Evolutionary conservation across 2,797 vertebrate genomes (phyloP), one percentile per base, ranked within the genome.

Genomic region (Acanthiza pusilla): DNA sequence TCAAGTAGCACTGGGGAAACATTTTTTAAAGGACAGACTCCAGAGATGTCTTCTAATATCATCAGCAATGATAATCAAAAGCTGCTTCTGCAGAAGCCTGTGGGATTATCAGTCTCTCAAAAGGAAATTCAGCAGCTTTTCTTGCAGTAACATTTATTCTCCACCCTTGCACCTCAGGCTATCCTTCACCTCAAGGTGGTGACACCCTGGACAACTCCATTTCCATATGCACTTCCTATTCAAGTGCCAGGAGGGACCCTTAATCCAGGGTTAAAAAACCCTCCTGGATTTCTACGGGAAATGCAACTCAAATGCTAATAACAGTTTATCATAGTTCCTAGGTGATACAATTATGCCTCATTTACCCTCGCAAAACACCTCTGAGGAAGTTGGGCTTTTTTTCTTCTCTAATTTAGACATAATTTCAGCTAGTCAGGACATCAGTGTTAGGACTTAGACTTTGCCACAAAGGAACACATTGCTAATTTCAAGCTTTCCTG

Each of bases 1-100:
- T 97, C 71, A 92, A 96, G 96, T 85, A 88, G 89, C 95, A 81
- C 93, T 65, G 61, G 92, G 95, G 94, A 97, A 94, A 94, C 71
- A 95, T 95, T 96, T 96, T 96, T 96, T 97, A 95, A 96, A 96
- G 87, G 89, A 94, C 75, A 85, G 91, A 81, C 96, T 97, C 94
- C 80, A 93, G 94, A 97, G 96, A 95, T 89, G 87, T 72, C 89
- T 95, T 94, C 93, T 96, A 96, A 93, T 96, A 95, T 92, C 93
- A 96, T 96, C 93, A 96, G 95, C 94, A 96, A 85, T 95, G 93
- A 96, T 96, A 95, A 96, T 97, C 95, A 96, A 96, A 95, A 91
- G 85, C 81, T 94, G 83, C 45, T 95, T 93, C 88, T 84, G 87
- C 79, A 88, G 91, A 94, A 92, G 80, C 95, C 94, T 88, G 85